A percentile compares a stretch with the other conserved stretches of the same genome.
These are phyloP conservation scores for Spatula clypeata DNA, from an alignment of 2,797 vertebrate species.

Conservation along the genomic window DNA sequence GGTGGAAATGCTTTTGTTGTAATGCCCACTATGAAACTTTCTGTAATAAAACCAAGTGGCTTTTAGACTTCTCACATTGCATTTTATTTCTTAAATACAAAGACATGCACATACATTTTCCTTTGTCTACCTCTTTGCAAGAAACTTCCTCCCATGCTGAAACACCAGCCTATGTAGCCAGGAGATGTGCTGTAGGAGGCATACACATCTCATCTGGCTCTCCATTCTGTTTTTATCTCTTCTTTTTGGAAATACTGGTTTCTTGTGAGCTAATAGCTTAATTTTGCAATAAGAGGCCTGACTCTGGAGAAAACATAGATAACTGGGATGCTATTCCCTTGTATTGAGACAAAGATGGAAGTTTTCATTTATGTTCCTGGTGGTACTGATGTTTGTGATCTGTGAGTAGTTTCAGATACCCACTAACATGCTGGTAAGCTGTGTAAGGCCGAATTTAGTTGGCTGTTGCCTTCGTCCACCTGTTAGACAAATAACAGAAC, in stretches of 20 bases:
- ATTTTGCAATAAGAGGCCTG: background rate
- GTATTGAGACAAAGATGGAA: background rate
- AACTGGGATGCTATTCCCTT: background rate
- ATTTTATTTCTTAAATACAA: background rate
- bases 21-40: background rate
- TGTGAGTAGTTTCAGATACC: background rate
- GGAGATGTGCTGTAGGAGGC: background rate
- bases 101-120: accelerated
- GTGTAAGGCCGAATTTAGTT: background rate
- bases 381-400: background rate
- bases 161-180: background rate
- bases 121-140: background rate
- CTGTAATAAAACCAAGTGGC: background rate
- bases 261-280: background rate
- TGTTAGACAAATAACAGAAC: background rate
- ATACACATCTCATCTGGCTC: background rate
- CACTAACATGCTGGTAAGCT: accelerated
- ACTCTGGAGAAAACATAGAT: background rate
- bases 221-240: background rate
- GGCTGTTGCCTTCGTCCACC: background rate
- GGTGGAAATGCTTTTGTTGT: background rate
- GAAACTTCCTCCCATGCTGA: background rate
- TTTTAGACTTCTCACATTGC: background rate
- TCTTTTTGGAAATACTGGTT: background rate
- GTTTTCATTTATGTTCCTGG: background rate